Evolutionary conservation across 37 sponge, comb jelly and placozoan species (phyloP).

Genomic region (Agelas oroides): DNA sequence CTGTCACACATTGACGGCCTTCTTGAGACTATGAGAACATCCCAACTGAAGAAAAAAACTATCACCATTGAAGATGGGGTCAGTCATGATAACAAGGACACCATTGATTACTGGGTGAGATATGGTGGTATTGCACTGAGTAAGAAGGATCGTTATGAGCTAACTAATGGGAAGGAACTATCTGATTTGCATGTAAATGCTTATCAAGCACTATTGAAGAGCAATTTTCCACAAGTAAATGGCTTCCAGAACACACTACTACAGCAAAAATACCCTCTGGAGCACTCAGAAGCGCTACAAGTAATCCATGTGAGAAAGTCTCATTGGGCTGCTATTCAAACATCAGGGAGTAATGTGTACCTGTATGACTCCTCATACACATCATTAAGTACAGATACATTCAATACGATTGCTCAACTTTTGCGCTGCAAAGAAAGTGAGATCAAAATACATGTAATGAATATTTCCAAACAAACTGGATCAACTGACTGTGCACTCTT

Average conservation of each 20-base stretch:
- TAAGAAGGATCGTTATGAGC: neutral
- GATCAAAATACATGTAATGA: slow-evolving; percentile 27
- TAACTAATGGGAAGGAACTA: slow-evolving; percentile 28
- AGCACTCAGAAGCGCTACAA: slow-evolving; percentile 4
- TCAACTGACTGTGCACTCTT: slow-evolving; percentile 32
- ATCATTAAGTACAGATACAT: slow-evolving; percentile 14
- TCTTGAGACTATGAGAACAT: no score
- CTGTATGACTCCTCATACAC: slow-evolving; percentile 33
- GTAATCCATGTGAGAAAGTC: slow-evolving; percentile 29
- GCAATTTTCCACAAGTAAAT: slow-evolving; percentile 4
- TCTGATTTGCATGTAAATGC: slow-evolving; percentile 22
- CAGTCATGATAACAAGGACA: no score
- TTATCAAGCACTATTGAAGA: slow-evolving; percentile 3
- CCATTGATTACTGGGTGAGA: slow-evolving; percentile 15
- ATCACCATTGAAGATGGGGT: no score
- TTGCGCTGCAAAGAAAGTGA: neutral
- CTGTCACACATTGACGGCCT: slow-evolving; percentile 6
- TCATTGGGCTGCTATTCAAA: slow-evolving; percentile 47
- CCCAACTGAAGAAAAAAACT: no score
- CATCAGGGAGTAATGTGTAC: neutral
- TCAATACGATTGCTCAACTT: slow-evolving; percentile 26
- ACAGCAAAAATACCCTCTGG: slow-evolving; percentile 16
- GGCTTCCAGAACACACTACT: slow-evolving; percentile 46
- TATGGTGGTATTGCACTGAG: slow-evolving; percentile 3
- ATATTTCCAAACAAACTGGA: slow-evolving; percentile 45